Evolutionary conservation across 2,113 vertebrate species (phyloP).

Genomic region (Anser cygnoides): DNA sequence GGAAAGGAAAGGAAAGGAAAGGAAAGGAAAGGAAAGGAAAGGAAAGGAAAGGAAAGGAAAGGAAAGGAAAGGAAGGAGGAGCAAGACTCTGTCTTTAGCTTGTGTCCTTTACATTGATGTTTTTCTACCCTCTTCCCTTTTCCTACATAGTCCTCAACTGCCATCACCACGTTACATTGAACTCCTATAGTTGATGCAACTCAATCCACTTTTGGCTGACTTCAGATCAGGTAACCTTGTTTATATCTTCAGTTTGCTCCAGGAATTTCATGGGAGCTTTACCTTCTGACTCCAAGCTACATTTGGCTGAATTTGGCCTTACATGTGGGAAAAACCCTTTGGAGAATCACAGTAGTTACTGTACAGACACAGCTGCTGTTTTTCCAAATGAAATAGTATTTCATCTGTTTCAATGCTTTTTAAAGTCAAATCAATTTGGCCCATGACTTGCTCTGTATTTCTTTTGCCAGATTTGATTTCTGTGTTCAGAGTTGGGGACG

Average conservation of each 20-base stretch:
- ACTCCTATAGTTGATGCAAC: background rate
- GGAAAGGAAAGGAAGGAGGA: background rate
- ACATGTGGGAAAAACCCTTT: constrained; percentile 1
- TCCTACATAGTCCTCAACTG: background rate
- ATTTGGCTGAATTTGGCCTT: constrained; percentile 15
- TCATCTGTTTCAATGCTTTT: constrained; percentile 46
- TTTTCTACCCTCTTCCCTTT: background rate
- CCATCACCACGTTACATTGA: background rate
- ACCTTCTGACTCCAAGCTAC: background rate
- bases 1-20: too few species aligned
- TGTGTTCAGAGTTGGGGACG: background rate
- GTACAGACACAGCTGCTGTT: constrained; percentile 3
- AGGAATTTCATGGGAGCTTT: background rate
- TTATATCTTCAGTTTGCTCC: background rate
- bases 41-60: too few species aligned
- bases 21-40: background rate
- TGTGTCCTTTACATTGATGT: background rate
- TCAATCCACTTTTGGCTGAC: accelerated
- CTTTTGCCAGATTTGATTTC: constrained; percentile 55
- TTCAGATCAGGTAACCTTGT: background rate
- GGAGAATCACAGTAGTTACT: constrained; percentile 28
- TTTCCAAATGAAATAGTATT: constrained; percentile 64
- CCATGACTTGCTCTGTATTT: background rate
- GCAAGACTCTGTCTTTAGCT: background rate
- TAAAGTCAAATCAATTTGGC: constrained; percentile 64